phyloP scores from a whole-genome alignment of 1,140 invertebrate genomes.

The Drosophila truncata region DNA sequence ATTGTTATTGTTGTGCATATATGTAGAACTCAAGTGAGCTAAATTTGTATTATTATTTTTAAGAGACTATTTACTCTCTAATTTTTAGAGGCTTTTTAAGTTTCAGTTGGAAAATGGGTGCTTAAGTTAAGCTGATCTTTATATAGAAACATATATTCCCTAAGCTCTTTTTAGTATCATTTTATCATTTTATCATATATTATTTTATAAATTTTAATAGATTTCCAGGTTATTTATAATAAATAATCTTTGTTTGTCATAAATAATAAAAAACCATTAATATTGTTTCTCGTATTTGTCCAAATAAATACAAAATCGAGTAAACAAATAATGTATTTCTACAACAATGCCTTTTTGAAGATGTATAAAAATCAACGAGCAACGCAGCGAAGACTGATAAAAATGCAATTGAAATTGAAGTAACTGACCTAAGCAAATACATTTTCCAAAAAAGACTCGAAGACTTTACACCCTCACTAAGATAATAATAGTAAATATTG shows the following conservation, averaged over 20 bases:
- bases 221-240: background rate
- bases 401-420: slow-evolving; percentile 16
- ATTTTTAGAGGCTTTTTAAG: background rate
- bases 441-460: background rate
- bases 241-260: background rate
- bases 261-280: background rate
- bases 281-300: background rate
- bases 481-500: background rate
- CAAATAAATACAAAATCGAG: slow-evolving; percentile 1
- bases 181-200: too few relatives aligned
- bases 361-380: slow-evolving; percentile 5
- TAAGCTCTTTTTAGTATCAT: background rate
- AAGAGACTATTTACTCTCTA: background rate
- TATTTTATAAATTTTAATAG: background rate
- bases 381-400: background rate
- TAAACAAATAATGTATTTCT: slow-evolving; percentile 10
- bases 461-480: background rate
- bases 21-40: background rate
- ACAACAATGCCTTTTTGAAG: slow-evolving; percentile 25
- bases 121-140: background rate
- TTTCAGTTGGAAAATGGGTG: background rate
- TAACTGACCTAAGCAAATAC: slow-evolving; percentile 26
- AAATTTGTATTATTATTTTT: background rate
- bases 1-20: background rate
- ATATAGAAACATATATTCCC: background rate